phyloP scores from a whole-genome alignment of 2,888 invertebrate genomes.

The Boloria selene region DNA sequence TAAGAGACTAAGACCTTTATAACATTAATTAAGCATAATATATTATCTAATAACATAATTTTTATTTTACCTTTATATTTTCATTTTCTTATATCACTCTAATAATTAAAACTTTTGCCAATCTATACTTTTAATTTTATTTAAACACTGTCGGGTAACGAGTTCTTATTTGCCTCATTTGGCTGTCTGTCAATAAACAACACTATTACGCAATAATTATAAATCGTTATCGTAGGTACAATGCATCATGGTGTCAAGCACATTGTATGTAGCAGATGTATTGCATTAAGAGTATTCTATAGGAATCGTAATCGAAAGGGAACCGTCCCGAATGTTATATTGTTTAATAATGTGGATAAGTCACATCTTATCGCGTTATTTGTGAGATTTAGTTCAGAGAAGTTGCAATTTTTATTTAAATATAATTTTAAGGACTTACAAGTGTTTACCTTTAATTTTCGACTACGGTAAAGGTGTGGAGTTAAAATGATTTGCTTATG shows the following conservation, averaged over 20 bases:
- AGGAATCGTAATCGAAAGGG: slow-evolving; percentile 68
- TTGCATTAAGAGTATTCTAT: slow-evolving; percentile 76
- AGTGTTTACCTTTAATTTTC: too few species aligned
- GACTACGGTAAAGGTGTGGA: too few species aligned
- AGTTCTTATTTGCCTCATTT: slow-evolving; percentile 52
- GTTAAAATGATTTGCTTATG: too few species aligned
- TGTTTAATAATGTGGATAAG: slow-evolving; percentile 22
- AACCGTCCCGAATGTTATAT: slow-evolving; percentile 42
- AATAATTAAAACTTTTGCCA: background rate
- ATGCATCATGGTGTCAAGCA: slow-evolving; percentile 74
- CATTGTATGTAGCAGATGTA: slow-evolving; percentile 73
- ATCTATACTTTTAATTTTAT: background rate
- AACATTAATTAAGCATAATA: too few species aligned
- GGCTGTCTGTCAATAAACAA: slow-evolving; percentile 24
- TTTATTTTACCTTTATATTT: too few species aligned
- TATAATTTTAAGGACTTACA: too few species aligned
- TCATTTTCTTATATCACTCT: too few species aligned
- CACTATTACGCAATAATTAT: slow-evolving; percentile 32
- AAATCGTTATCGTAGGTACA: slow-evolving; percentile 52
- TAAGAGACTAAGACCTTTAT: too few species aligned
- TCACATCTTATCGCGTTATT: background rate
- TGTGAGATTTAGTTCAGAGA: slow-evolving; percentile 16
- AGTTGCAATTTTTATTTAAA: too few species aligned
- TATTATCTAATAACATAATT: too few species aligned
- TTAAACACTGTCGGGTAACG: slow-evolving; percentile 37